These are phyloP conservation scores for Platyrinchus mystaceus DNA, from an alignment of 2,797 vertebrate genomes.

Conservation along the genomic window DNA sequence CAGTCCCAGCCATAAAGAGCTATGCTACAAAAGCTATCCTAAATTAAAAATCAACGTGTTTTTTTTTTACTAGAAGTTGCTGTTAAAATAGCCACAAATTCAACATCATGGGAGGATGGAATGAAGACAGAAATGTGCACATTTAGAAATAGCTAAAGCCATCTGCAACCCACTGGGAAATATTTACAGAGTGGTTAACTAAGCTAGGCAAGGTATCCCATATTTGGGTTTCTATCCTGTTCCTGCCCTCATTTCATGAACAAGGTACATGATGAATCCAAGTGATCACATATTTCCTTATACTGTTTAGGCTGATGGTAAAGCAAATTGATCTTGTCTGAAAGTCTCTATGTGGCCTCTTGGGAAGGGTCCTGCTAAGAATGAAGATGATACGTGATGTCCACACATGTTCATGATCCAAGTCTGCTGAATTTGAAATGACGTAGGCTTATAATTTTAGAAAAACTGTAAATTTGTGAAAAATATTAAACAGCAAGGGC, in stretches of 20 bases:
- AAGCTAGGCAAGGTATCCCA: neutral
- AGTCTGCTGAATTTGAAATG: neutral
- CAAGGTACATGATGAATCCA: neutral
- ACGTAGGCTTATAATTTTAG: neutral
- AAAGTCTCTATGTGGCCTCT: neutral
- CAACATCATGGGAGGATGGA: neutral
- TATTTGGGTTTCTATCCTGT: neutral
- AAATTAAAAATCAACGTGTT: neutral
- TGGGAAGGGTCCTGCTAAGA: neutral
- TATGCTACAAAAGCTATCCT: neutral
- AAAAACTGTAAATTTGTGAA: neutral
- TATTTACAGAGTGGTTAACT: neutral
- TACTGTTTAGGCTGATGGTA: neutral
- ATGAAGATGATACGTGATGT: neutral
- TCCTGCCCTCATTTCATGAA: neutral
- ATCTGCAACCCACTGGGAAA: neutral
- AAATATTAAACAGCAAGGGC: neutral
- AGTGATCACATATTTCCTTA: neutral
- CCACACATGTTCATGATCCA: neutral
- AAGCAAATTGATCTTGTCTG: neutral
- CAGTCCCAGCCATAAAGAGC: neutral
- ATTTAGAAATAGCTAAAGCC: neutral
- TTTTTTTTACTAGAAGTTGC: neutral
- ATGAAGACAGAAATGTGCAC: neutral
- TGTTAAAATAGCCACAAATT: neutral